phyloP scores from a whole-genome alignment of 64 coral and sea anemone species.

The Orbicella faveolata region DNA sequence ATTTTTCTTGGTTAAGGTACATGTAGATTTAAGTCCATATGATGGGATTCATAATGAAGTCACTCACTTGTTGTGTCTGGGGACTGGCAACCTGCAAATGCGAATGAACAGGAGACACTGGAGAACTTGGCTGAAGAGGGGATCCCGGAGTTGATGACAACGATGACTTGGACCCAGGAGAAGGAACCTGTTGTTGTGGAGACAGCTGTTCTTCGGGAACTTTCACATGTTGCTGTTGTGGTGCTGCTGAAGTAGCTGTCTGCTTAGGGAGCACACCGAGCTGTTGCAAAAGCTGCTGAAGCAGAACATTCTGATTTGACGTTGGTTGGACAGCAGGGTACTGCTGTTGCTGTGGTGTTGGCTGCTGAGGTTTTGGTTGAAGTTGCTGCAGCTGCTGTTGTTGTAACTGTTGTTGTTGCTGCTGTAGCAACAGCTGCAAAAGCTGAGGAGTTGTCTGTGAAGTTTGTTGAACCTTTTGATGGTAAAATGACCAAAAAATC shows the following conservation, averaged over 20 bases:
- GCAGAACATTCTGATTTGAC: constrained; percentile 59
- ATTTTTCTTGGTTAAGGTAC: no score
- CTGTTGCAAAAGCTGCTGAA: constrained; percentile 50
- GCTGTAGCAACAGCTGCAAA: constrained; percentile 51
- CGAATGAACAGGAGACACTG: constrained; percentile 41
- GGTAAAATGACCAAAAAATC: not conserved
- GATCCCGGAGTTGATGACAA: constrained; percentile 71
- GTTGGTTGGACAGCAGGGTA: constrained; percentile 32
- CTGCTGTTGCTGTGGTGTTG: constrained; percentile 58
- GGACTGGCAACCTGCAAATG: not conserved
- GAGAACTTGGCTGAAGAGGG: constrained; percentile 63
- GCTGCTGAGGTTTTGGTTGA: constrained; percentile 40
- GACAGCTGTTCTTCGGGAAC: constrained; percentile 34
- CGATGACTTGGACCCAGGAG: constrained; percentile 46
- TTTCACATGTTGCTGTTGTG: constrained; percentile 15
- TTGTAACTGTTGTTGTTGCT: constrained; percentile 5
- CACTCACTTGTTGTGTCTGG: constrained; percentile 26
- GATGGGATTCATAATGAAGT: not conserved
- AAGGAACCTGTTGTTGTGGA: constrained; percentile 44
- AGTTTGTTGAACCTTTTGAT: constrained; percentile 19
- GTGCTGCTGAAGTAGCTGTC: not conserved
- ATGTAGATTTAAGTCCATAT: no score
- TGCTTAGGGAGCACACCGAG: constrained; percentile 22
- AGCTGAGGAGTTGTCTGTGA: constrained; percentile 40
- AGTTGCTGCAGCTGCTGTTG: constrained; percentile 28